These are phyloP conservation scores for Laterallus jamaicensis DNA, from an alignment of 2,113 vertebrate species.

Conservation along the genomic window DNA sequence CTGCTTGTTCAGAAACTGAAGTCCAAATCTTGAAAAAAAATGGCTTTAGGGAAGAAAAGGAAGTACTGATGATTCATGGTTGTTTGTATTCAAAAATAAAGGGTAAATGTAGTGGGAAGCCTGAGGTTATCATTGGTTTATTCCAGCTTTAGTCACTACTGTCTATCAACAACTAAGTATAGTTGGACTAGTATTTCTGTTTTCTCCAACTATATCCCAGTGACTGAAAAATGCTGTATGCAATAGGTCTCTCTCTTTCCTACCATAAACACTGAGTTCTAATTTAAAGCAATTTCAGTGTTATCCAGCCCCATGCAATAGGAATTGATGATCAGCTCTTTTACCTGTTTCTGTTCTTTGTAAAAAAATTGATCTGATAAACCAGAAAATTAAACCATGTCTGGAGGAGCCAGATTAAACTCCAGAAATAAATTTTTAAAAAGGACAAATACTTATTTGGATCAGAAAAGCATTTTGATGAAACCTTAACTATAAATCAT, in stretches of 20 bases:
- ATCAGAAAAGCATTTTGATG: slow-evolving; percentile 58
- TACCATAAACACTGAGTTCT: slow-evolving; percentile 21
- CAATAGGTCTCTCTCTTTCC: slow-evolving; percentile 21
- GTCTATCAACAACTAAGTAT: neutral
- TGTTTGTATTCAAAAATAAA: slow-evolving; percentile 22
- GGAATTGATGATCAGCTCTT: slow-evolving; percentile 72
- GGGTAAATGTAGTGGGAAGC: neutral
- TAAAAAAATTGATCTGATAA: slow-evolving; percentile 72
- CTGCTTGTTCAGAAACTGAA: neutral
- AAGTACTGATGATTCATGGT: neutral
- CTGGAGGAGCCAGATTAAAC: slow-evolving; percentile 58
- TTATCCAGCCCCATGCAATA: slow-evolving; percentile 42
- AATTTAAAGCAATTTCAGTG: slow-evolving; percentile 66
- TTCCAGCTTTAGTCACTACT: neutral
- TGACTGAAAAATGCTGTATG: slow-evolving; percentile 1
- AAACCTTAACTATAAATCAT: slow-evolving; percentile 42
- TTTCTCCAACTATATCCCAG: neutral
- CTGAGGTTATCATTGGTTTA: neutral
- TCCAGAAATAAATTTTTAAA: neutral
- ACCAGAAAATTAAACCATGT: slow-evolving; percentile 70
- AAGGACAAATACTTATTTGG: slow-evolving; percentile 39
- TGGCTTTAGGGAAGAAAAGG: neutral
- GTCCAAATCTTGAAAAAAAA: neutral
- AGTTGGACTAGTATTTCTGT: neutral
- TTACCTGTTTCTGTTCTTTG: slow-evolving; percentile 46